phyloP scores from a whole-genome alignment of 2,888 invertebrate species.

The Hyposoter dolosus region DNA sequence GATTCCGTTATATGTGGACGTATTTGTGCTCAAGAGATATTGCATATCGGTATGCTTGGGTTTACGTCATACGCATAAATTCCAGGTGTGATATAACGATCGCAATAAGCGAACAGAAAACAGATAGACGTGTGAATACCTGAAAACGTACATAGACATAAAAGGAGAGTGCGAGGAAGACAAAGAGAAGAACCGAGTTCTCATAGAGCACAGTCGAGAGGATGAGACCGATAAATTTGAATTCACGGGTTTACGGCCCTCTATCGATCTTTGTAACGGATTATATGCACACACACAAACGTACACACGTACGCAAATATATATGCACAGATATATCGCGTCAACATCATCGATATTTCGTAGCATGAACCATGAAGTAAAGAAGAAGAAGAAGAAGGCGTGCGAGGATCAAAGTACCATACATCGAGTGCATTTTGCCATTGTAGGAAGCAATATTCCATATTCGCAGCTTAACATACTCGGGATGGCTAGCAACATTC shows the following conservation, averaged over 20 bases:
- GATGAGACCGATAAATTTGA: slow-evolving; percentile 69
- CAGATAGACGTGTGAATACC: background rate
- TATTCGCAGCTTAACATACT: slow-evolving; percentile 25
- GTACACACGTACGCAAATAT: background rate
- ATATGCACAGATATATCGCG: background rate
- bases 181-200: slow-evolving; percentile 28
- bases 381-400: slow-evolving; percentile 22
- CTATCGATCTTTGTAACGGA: slow-evolving; percentile 64
- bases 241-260: slow-evolving; percentile 64
- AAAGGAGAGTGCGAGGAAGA: slow-evolving; percentile 13
- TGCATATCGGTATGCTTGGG: background rate
- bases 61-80: slow-evolving; percentile 29
- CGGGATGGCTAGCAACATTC: slow-evolving; percentile 36
- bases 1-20: slow-evolving; percentile 4
- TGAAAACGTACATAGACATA: background rate
- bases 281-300: slow-evolving; percentile 21
- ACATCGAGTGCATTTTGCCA: slow-evolving; percentile 30
- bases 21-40: slow-evolving; percentile 10
- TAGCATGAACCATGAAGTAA: slow-evolving; percentile 1
- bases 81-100: slow-evolving; percentile 40
- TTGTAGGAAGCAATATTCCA: slow-evolving; percentile 43
- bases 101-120: slow-evolving; percentile 27
- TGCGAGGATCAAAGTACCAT: slow-evolving; percentile 34
- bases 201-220: slow-evolving; percentile 49
- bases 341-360: slow-evolving; percentile 28